These are phyloP conservation scores for Poeciliopsis retropinna DNA, from an alignment of 2,113 vertebrate species.

Conservation along the genomic window DNA sequence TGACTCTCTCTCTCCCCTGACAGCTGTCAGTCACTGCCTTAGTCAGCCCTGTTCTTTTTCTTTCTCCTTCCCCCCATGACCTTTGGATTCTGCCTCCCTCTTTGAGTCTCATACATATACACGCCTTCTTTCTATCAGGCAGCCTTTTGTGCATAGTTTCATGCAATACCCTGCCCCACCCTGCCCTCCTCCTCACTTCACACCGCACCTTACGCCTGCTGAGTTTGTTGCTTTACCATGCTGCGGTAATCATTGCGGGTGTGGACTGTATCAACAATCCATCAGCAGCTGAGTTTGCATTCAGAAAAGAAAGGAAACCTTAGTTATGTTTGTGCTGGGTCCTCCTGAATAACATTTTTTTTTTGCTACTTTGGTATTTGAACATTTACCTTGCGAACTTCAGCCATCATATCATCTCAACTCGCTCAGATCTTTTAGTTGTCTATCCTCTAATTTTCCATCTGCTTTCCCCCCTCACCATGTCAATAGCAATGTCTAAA, in stretches of 20 bases:
- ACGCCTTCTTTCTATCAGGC: conserved; percentile 37
- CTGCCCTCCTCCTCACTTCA: conserved; percentile 44
- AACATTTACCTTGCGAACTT: conserved; percentile 53
- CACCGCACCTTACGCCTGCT: conserved; percentile 47
- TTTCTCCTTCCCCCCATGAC: conserved; percentile 13
- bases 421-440: conserved; percentile 49
- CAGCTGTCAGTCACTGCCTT: conserved; percentile 69
- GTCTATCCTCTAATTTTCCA: conserved; percentile 33
- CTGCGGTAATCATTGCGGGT: conserved; percentile 42
- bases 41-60: conserved; percentile 18
- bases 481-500: conserved; percentile 76
- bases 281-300: conserved; percentile 30
- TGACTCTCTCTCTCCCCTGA: conserved; percentile 53
- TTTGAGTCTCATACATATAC: conserved; percentile 11
- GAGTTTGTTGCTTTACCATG: conserved; percentile 52
- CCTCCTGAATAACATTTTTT: conserved; percentile 29
- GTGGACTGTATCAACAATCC: conserved; percentile 58
- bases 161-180: conserved; percentile 36
- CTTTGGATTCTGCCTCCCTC: conserved; percentile 14
- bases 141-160: conserved; percentile 62
- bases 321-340: conserved; percentile 30
- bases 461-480: conserved; percentile 33
- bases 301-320: neutral
- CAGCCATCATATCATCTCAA: conserved; percentile 35
- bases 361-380: conserved; percentile 24